A percentile compares a stretch with the other conserved stretches of the same genome.
Conservation (phyloP, 2,888 invertebrate species). For the Anthrax anthrax region DNA sequence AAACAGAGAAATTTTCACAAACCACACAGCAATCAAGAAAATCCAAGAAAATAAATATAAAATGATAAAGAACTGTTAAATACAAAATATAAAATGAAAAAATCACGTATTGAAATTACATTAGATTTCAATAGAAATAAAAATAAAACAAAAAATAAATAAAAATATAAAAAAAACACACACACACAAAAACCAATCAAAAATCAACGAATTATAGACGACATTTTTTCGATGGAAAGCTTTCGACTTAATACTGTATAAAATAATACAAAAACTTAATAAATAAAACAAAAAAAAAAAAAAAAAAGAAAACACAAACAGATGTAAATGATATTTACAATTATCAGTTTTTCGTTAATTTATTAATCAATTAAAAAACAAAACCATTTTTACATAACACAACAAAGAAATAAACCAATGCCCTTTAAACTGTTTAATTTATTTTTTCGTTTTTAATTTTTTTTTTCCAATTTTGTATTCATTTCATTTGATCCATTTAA, state of each 20-base stretch:
- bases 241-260: conserved; percentile 6
- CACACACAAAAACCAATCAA: neutral
- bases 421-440: too few relatives aligned
- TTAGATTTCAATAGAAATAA: neutral
- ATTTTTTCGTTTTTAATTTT: too few relatives aligned
- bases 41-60: neutral
- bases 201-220: neutral
- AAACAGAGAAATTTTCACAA: too few relatives aligned
- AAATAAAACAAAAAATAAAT: neutral
- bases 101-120: neutral
- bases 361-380: neutral
- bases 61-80: neutral
- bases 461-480: too few relatives aligned
- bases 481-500: too few relatives aligned
- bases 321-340: neutral
- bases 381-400: too few relatives aligned
- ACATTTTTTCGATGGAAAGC: conserved; percentile 9
- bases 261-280: neutral
- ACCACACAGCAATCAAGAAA: too few relatives aligned
- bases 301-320: neutral
- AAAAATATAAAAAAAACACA: neutral
- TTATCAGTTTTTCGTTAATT: too few relatives aligned
- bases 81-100: too few relatives aligned
- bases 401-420: too few relatives aligned
- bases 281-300: neutral